Percentiles rank a stretch among this genome's conserved stretches.
Evolutionary conservation across 1,140 invertebrate genomes (phyloP).

Genomic region (Drosophila arizonae): DNA sequence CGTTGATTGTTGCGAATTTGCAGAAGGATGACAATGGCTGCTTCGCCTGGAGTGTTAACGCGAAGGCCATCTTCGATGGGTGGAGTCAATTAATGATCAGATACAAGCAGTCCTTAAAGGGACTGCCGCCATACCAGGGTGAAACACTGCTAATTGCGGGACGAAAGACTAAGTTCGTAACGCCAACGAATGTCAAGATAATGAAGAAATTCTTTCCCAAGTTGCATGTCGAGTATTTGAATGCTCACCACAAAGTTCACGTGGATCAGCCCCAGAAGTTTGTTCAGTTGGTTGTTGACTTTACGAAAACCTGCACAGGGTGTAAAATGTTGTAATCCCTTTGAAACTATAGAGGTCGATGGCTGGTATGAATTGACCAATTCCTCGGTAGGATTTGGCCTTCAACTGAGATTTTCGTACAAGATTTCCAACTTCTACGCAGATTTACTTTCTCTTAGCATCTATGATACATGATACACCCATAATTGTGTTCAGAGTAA

Average conservation of each 20-base stretch:
- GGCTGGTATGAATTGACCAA: too few species aligned
- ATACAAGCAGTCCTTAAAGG: constrained; percentile 17
- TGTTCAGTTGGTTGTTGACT: constrained; percentile 33
- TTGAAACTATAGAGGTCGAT: too few species aligned
- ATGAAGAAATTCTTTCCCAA: constrained; percentile 50
- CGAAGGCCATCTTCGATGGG: constrained; percentile 29
- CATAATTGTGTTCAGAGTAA: too few species aligned
- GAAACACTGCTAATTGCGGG: constrained; percentile 43
- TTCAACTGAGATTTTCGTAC: too few species aligned
- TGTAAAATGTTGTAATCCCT: neutral
- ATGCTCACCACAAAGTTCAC: constrained; percentile 21
- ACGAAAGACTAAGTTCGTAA: constrained; percentile 22
- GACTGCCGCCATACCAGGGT: constrained; percentile 24
- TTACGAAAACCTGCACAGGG: constrained; percentile 15
- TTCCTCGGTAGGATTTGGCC: too few species aligned
- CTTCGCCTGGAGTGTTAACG: constrained; percentile 41
- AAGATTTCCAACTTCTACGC: too few species aligned
- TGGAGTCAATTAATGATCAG: constrained; percentile 29
- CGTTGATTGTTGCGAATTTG: constrained; percentile 15
- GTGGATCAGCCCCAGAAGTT: constrained; percentile 36
- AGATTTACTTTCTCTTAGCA: too few species aligned
- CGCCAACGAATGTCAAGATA: constrained; percentile 1
- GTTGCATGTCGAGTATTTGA: constrained; percentile 27
- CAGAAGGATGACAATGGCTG: constrained; percentile 10
- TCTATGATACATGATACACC: too few species aligned